phyloP scores from a whole-genome alignment of 1,140 invertebrate species.

The Cardiocondyla obscurior region DNA sequence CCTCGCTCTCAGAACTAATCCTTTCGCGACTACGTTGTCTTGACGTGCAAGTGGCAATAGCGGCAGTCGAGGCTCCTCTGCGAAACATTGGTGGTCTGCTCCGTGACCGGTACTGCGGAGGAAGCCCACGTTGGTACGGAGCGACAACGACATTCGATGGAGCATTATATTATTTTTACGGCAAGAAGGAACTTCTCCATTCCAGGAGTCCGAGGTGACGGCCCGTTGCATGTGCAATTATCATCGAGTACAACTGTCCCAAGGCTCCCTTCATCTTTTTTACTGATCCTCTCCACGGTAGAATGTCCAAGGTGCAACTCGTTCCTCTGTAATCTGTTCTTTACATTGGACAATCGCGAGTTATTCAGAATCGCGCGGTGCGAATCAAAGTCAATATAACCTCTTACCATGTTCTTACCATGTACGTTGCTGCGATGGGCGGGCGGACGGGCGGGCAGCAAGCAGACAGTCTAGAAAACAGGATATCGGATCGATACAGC shows the following conservation, averaged over 20 bases:
- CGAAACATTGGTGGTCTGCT: slow-evolving; percentile 77
- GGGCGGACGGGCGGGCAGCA: neutral
- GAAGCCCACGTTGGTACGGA: slow-evolving; percentile 59
- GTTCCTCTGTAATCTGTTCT: neutral
- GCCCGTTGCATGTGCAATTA: neutral
- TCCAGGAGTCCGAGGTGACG: neutral
- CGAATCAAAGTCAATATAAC: slow-evolving; percentile 16
- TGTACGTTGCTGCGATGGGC: neutral
- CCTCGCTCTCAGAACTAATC: neutral
- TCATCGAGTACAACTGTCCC: neutral
- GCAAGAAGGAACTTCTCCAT: neutral
- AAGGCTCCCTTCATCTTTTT: neutral
- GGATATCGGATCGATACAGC: slow-evolving; percentile 32
- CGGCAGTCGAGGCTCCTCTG: slow-evolving; percentile 65
- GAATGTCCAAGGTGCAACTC: neutral
- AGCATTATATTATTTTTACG: slow-evolving; percentile 24
- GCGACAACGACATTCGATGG: slow-evolving; percentile 65
- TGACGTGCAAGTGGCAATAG: slow-evolving; percentile 67
- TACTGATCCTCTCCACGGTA: neutral
- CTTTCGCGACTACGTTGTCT: slow-evolving; percentile 59
- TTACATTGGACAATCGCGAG: neutral
- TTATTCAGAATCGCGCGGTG: neutral
- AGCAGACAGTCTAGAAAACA: neutral
- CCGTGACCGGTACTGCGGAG: slow-evolving; percentile 62
- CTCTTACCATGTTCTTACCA: slow-evolving; percentile 43